Conservation (phyloP, 2,888 invertebrate genomes). For the Macrophya alboannulata region DNA sequence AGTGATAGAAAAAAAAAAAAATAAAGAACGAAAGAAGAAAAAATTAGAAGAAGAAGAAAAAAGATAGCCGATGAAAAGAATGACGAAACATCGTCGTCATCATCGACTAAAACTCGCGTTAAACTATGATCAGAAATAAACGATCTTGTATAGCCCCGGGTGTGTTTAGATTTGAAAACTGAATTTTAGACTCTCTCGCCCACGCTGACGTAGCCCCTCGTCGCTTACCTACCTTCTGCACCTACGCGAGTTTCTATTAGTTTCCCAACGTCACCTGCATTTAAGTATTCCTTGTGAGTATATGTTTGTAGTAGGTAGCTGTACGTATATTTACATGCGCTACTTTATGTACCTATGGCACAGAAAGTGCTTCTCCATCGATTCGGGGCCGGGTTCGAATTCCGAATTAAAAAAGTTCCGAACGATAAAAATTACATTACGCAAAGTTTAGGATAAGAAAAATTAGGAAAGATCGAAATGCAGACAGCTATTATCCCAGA, state of each 20-base stretch:
- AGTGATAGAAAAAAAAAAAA: too few species aligned
- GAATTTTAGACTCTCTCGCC: conserved; percentile 12
- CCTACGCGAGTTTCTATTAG: conserved; percentile 37
- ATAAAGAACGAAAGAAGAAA: too few species aligned
- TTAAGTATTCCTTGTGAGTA: neutral
- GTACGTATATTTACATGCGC: neutral
- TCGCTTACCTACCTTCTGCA: neutral
- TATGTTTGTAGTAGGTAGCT: neutral
- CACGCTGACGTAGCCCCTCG: neutral
- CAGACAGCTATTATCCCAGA: too few species aligned
- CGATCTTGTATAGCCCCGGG: neutral
- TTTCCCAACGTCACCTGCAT: neutral
- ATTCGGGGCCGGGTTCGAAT: too few species aligned
- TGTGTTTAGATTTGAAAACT: neutral
- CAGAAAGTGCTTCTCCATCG: neutral
- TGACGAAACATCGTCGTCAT: neutral
- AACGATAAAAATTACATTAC: too few species aligned
- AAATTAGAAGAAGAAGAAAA: too few species aligned
- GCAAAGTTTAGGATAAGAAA: too few species aligned
- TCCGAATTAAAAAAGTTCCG: too few species aligned
- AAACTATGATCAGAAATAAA: neutral
- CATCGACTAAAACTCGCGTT: neutral
- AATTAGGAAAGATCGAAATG: too few species aligned
- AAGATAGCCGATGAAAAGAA: neutral
- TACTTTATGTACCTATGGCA: neutral